A percentile compares a stretch with the other conserved stretches of the same genome.
Conservation (phyloP, 2,797 vertebrate genomes). For the Melanotaenia pygmaea region DNA sequence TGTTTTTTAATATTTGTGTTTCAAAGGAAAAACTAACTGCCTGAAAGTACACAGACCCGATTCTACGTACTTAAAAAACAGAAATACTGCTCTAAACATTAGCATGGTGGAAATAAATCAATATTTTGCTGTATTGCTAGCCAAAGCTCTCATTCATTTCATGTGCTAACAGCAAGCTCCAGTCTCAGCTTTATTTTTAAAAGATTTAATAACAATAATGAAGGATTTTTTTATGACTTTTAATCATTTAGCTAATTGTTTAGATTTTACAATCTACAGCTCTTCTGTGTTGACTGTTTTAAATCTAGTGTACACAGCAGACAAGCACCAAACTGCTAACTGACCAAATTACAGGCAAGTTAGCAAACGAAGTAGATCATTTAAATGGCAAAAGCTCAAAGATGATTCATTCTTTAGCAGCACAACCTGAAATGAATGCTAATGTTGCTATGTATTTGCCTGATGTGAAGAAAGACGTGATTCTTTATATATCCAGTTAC, state of each 20-base stretch:
- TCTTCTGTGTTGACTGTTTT: background rate
- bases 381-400: background rate
- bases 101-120: background rate
- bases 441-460: background rate
- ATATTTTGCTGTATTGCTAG: background rate
- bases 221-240: no score
- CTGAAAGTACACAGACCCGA: no score
- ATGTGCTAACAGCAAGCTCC: background rate
- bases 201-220: no score
- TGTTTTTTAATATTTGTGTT: no score
- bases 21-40: no score
- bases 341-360: background rate
- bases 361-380: background rate
- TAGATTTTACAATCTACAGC: background rate
- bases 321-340: background rate
- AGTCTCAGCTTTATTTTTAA: background rate
- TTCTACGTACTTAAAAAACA: no score
- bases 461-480: background rate
- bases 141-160: background rate
- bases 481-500: slow-evolving; percentile 2
- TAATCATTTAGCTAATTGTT: background rate
- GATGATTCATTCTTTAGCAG: background rate
- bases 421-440: background rate
- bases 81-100: background rate
- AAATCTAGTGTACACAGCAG: background rate